phyloP scores from a whole-genome alignment of 2,797 vertebrate genomes.

The Artibeus lituratus region DNA sequence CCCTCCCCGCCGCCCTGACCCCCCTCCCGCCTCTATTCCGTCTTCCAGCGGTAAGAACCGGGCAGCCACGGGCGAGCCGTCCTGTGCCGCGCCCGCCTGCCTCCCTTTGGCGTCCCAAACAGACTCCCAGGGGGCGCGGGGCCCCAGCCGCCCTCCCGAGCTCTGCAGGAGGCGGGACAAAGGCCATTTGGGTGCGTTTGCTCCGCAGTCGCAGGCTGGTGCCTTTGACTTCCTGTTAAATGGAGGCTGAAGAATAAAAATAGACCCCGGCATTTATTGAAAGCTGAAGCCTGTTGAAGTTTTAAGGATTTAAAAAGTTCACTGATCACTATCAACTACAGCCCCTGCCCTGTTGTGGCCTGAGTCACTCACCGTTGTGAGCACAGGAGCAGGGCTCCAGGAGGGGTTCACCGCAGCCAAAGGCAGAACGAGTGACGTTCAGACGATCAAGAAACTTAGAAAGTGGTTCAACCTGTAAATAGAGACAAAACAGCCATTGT shows the following conservation, averaged over 20 bases:
- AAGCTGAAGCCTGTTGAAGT: constrained; percentile 58
- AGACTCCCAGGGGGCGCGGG: too few relatives aligned
- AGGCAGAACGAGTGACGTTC: background rate
- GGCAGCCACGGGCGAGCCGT: background rate
- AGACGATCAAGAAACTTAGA: background rate
- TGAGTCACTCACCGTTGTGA: constrained; percentile 51
- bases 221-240: constrained; percentile 58
- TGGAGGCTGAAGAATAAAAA: constrained; percentile 68
- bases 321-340: constrained; percentile 66
- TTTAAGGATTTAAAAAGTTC: constrained; percentile 75
- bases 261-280: constrained; percentile 65
- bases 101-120: background rate
- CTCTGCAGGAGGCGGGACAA: background rate
- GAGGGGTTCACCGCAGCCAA: constrained; percentile 60
- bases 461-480: background rate
- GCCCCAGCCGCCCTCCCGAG: too few relatives aligned
- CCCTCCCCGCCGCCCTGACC: background rate
- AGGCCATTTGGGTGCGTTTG: background rate
- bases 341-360: background rate
- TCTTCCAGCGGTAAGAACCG: background rate
- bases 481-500: background rate
- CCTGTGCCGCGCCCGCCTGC: background rate
- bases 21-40: background rate
- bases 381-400: background rate
- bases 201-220: constrained; percentile 47